Evolutionary conservation across 1,140 invertebrate species (phyloP), one percentile per base, ranked within the genome.

Genomic region (Piezodorus guildinii): DNA sequence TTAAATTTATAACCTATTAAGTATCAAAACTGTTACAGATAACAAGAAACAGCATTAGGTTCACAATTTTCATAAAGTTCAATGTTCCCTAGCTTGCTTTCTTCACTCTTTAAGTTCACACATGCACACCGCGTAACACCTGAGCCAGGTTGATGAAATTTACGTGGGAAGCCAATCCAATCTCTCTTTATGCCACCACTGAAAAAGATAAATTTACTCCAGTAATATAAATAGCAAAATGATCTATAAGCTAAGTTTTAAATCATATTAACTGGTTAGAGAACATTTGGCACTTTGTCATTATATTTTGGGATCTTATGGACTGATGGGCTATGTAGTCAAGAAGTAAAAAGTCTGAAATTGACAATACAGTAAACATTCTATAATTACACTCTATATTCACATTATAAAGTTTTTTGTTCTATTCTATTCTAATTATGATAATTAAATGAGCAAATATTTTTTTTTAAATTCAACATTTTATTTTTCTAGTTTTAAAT

Each of bases 131-230:
- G 79, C 49, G 83, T 80, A 39, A 76, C 75, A 63, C 78, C 73
- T 17, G 77, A 77, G 16, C 81, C 82, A 46, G 85, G 79, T 62
- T 80, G 77, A 70, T 82, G 91, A 9, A 90, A 77, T 73, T 86
- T 82, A 64, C 92, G 79, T 0, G 93, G 94, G 51, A 91, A 83
- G 19, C 94, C 94, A 25, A 78, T 75, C 93, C 94, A 96, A 66
- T 85, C 77, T 71, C 94, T 79, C 62, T 81, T 71, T 62, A 94
- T 81, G 54, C 93, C 94, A 64, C 94, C 93, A 78, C 92, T 95
- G 70, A 70, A 77, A 75, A 9, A 30, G 27, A 39, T 39, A 39
- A 61, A 59, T 27, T 6, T 59, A 59, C 12, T 34, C n/a, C 14
- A 10, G 21, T 17, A 59, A 25, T 25, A n/a, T 1, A 17, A 44